Percentiles rank a stretch among this genome's conserved stretches.
Evolutionary conservation across 1,140 invertebrate species (phyloP).

Genomic region (Anadara kagoshimensis): DNA sequence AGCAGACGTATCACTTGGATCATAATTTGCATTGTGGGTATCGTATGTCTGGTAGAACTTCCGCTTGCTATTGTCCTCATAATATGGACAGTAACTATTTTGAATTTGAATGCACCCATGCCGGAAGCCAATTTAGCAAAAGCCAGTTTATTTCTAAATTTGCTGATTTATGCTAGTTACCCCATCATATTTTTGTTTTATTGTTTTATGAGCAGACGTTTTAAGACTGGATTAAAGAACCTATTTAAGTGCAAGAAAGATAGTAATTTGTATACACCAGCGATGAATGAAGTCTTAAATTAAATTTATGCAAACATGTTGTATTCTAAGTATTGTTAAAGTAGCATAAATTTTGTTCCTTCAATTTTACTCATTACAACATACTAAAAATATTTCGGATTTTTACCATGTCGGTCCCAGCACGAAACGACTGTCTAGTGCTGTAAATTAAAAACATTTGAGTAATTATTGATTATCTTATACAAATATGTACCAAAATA

Average conservation of each 20-base stretch:
- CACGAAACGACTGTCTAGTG: neutral
- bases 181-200: slow-evolving; percentile 38
- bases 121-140: slow-evolving; percentile 17
- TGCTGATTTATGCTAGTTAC: slow-evolving; percentile 35
- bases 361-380: too few relatives aligned
- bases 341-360: too few relatives aligned
- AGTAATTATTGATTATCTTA: neutral
- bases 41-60: slow-evolving; percentile 25
- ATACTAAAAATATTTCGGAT: neutral
- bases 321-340: too few relatives aligned
- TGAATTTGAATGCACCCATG: slow-evolving; percentile 21
- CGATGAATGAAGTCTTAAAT: neutral
- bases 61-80: slow-evolving; percentile 18
- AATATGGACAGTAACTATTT: slow-evolving; percentile 36
- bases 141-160: slow-evolving; percentile 18
- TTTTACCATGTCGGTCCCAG: neutral
- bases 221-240: slow-evolving; percentile 14
- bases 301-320: neutral
- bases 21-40: slow-evolving; percentile 20
- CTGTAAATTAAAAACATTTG: neutral
- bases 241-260: neutral
- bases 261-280: neutral
- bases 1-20: slow-evolving; percentile 28
- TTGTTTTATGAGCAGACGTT: slow-evolving; percentile 26
- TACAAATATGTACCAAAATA: neutral